Percentiles rank a stretch among this genome's conserved stretches.
These are phyloP conservation scores for Litoditis marina DNA, from an alignment of 2,888 invertebrate genomes.

Conservation along the genomic window DNA sequence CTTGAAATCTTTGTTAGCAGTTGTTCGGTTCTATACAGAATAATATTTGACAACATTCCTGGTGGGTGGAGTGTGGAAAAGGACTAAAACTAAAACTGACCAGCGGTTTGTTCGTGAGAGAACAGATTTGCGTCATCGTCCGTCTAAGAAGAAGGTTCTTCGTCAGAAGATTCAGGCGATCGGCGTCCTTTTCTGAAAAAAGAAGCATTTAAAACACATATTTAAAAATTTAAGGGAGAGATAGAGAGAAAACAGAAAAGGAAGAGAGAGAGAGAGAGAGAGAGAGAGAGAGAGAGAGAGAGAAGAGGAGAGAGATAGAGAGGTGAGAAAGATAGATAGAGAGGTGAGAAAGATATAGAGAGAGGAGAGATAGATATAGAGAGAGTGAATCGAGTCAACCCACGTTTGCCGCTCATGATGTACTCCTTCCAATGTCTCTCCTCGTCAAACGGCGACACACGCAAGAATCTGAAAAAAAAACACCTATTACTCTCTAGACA, in stretches of 20 bases:
- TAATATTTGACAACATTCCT: too few species aligned
- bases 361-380: not conserved
- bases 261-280: too few species aligned
- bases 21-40: too few species aligned
- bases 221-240: too few species aligned
- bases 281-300: too few species aligned
- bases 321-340: not conserved
- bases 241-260: too few species aligned
- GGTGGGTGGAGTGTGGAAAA: too few species aligned
- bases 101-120: conserved; percentile 60
- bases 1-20: too few species aligned
- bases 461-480: conserved; percentile 70
- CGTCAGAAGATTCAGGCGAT: conserved; percentile 79
- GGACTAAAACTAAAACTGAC: too few species aligned
- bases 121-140: conserved; percentile 74
- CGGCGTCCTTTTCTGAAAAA: conserved; percentile 52
- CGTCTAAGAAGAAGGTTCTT: conserved; percentile 81
- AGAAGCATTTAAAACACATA: not conserved
- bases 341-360: not conserved
- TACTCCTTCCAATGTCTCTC: conserved; percentile 84
- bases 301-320: not conserved
- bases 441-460: conserved; percentile 84
- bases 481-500: too few species aligned
- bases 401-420: conserved; percentile 69
- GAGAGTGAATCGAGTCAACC: not conserved